Evolutionary conservation across 2,797 vertebrate species (phyloP), one percentile per base, ranked within the genome.

Genomic region (Pyrocephalus nanus): DNA sequence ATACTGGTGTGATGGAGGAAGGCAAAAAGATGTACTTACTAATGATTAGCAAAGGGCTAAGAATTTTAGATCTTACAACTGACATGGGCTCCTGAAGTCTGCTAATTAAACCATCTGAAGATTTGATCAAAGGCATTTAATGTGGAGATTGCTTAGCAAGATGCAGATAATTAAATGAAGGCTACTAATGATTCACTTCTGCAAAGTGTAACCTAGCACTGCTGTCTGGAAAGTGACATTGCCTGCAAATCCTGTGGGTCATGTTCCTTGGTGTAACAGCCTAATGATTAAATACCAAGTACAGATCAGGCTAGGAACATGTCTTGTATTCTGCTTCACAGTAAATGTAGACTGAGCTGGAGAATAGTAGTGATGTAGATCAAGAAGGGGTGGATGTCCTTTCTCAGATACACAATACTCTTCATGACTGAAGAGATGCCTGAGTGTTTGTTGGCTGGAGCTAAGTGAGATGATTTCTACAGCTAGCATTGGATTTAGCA

Each of bases 141-240:
- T 75, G 22, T 70, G 70, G 73, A 86, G 73, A 55, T 84, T 96
- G 79, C 67, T 72, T 88, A 92, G 70, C 53, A 92, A 96, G 76
- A 88, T 86, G 71, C 12, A 76, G 60, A 47, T 94, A 96, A 97
- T 96, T 90, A 79, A 74, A 88, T 92, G 73, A 95, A 88, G 55
- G 34, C 82, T 88, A 92, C 48, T 96, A 90, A 91, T 40, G 40
- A 90, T 88, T 86, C 67, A 90, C 73, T 76, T 91, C 79, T 94
- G 92, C 74, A 76, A 84, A 90, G 36, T 18, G 60, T 88, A 92
- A 90, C 42, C 50, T 81, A 66, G 34, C 66, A 65, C 21, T 2
- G 4, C 62, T 82, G 29, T 45, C 76, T 93, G 69, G 72, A 88
- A 88, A 54, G 69, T 73, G 76, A 75, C 85, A 86, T 62, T 75